Conservation (phyloP, 2,113 vertebrate genomes). For the Genyomyrus donnyi region DNA sequence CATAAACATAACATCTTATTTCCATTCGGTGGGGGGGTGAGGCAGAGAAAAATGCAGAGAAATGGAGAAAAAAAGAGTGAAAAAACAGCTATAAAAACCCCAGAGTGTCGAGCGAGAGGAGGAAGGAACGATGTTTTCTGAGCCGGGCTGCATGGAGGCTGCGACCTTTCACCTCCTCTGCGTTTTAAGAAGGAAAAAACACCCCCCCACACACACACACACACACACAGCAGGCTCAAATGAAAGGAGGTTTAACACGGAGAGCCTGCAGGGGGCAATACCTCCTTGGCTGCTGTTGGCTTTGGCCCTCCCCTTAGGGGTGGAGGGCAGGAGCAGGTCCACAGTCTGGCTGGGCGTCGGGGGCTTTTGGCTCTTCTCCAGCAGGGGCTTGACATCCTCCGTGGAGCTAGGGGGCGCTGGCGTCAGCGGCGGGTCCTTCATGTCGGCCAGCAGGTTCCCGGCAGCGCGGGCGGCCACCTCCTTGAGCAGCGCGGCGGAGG, state of each 20-base stretch:
- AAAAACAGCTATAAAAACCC: not conserved
- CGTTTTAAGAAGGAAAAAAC: not conserved
- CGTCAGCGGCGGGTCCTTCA: slow-evolving; percentile 70
- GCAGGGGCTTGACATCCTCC: slow-evolving; percentile 78
- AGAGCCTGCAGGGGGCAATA: slow-evolving; percentile 35
- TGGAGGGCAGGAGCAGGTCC: slow-evolving; percentile 81
- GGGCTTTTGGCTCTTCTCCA: slow-evolving; percentile 89
- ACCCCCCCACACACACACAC: not conserved
- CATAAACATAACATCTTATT: not conserved
- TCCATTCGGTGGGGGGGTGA: not conserved
- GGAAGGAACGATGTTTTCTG: not conserved
- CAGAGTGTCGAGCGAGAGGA: not conserved
- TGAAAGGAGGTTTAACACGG: not conserved
- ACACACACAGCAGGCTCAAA: not conserved
- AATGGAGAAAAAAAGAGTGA: not conserved
- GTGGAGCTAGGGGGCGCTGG: slow-evolving; percentile 42
- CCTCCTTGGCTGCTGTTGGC: slow-evolving; percentile 79
- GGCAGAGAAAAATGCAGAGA: not conserved
- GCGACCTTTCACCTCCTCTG: not conserved
- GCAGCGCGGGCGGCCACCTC: slow-evolving; percentile 95
- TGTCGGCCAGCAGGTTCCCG: slow-evolving; percentile 85
- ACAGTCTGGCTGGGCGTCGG: slow-evolving; percentile 75
- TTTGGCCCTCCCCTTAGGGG: slow-evolving; percentile 85
- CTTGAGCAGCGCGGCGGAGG: slow-evolving; percentile 93
- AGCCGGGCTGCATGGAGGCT: not conserved